A percentile compares a stretch with the other conserved stretches of the same genome.
Conservation (phyloP, 2,113 vertebrate genomes). For the Lophotis ruficrista region DNA sequence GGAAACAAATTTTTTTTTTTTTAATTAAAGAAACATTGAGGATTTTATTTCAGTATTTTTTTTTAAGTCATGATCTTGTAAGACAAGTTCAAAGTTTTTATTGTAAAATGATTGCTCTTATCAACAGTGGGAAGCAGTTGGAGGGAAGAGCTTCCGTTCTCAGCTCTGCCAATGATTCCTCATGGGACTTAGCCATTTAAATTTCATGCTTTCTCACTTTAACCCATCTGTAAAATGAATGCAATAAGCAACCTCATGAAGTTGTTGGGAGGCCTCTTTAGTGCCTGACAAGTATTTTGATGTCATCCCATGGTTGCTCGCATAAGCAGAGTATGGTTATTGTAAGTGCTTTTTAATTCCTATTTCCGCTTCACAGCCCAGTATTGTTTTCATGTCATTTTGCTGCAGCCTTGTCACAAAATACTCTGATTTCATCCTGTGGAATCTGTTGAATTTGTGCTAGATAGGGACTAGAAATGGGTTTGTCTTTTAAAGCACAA, state of each 20-base stretch:
- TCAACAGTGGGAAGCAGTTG: not conserved
- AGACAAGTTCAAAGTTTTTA: not conserved
- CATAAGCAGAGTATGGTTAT: not conserved
- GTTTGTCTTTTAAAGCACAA: not conserved
- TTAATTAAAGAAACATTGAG: not conserved
- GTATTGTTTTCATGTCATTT: not conserved
- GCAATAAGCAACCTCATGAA: not conserved
- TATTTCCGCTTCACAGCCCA: not conserved
- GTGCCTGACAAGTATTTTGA: not conserved
- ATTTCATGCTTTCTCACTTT: slow-evolving; percentile 17
- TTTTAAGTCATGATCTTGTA: not conserved
- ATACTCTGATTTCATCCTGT: not conserved
- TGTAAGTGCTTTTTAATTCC: not conserved
- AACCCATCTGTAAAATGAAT: slow-evolving; percentile 20
- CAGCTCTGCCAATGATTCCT: not conserved
- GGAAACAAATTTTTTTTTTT: not conserved
- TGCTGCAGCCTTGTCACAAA: not conserved
- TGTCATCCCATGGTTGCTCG: not conserved
- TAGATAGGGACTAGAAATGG: not conserved
- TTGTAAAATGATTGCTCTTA: not conserved
- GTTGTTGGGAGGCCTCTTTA: not conserved
- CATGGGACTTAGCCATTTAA: not conserved
- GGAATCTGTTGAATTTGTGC: not conserved
- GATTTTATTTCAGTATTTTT: not conserved
- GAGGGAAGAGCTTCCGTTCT: not conserved